Conservation (phyloP, 2,113 vertebrate species). For the Phrynocephalus versicolor region DNA sequence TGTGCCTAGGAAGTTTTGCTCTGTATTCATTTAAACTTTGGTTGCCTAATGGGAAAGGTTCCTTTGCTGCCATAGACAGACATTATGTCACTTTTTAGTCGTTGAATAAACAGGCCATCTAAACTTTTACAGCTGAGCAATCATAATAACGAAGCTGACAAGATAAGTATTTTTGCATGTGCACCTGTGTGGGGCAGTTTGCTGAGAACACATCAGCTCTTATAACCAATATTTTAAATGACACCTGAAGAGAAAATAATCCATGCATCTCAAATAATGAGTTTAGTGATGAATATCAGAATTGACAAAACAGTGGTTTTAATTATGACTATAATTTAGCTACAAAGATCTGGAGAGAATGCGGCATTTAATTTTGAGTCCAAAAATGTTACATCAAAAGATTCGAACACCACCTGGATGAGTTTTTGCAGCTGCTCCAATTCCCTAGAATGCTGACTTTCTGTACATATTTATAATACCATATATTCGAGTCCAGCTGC, state of each 20-base stretch:
- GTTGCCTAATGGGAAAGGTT: slow-evolving; percentile 60
- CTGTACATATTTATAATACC: neutral
- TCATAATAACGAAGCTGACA: slow-evolving; percentile 47
- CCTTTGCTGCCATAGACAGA: slow-evolving; percentile 71
- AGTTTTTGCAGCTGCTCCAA: neutral
- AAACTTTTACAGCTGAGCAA: slow-evolving; percentile 51
- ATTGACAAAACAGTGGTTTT: neutral
- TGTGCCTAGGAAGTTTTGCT: slow-evolving; percentile 60
- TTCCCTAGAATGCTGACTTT: slow-evolving; percentile 28
- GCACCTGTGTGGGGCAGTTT: slow-evolving; percentile 19
- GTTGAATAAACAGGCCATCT: slow-evolving; percentile 75
- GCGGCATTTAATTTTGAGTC: slow-evolving; percentile 34
- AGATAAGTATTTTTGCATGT: slow-evolving; percentile 69
- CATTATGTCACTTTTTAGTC: slow-evolving; percentile 76
- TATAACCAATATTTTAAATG: neutral
- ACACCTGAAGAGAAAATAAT: neutral
- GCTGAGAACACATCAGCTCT: neutral
- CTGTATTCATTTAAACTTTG: slow-evolving; percentile 68
- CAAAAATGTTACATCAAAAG: neutral
- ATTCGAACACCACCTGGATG: neutral
- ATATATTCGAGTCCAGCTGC: neutral
- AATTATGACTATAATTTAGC: neutral
- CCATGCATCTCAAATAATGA: neutral
- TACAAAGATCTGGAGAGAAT: neutral
- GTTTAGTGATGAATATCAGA: neutral